Percentiles rank a stretch among this genome's conserved stretches.
Evolutionary conservation across 2,797 vertebrate species (phyloP).

Genomic region (Scarus forsteni): DNA sequence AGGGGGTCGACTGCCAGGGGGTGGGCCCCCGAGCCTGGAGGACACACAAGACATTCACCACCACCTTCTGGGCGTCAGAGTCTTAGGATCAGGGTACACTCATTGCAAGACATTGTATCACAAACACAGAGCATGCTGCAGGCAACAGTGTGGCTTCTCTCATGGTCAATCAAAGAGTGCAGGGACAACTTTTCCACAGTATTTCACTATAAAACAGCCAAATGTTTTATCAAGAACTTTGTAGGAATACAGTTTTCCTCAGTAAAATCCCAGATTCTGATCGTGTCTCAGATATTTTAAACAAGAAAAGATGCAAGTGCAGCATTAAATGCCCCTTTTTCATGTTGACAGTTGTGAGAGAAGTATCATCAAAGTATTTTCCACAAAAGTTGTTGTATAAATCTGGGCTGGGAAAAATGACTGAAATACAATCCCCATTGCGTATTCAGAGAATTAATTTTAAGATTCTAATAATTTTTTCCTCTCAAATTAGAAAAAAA

Average conservation of each 20-base stretch:
- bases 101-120: conserved; percentile 53
- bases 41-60: conserved; percentile 90
- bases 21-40: conserved; percentile 93
- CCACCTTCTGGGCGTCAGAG: conserved; percentile 85
- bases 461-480: no score
- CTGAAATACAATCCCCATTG: no score
- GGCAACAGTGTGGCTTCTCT: conserved; percentile 40
- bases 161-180: conserved; percentile 24
- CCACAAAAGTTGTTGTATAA: conserved; percentile 6
- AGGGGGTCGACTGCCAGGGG: conserved; percentile 93
- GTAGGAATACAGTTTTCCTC: conserved; percentile 5
- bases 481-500: no score
- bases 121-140: conserved; percentile 49
- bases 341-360: conserved; percentile 14
- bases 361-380: conserved; percentile 27
- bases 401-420: no score
- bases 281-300: no score
- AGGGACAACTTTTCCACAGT: conserved; percentile 20
- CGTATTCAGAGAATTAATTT: no score
- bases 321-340: neutral
- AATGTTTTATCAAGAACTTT: conserved; percentile 2
- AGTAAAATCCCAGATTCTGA: neutral
- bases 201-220: conserved; percentile 20
- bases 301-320: neutral
- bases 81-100: conserved; percentile 76